Evolutionary conservation across 2,797 vertebrate species (phyloP), one percentile per base, ranked within the genome.

Genomic region (Smutsia temminckii): DNA sequence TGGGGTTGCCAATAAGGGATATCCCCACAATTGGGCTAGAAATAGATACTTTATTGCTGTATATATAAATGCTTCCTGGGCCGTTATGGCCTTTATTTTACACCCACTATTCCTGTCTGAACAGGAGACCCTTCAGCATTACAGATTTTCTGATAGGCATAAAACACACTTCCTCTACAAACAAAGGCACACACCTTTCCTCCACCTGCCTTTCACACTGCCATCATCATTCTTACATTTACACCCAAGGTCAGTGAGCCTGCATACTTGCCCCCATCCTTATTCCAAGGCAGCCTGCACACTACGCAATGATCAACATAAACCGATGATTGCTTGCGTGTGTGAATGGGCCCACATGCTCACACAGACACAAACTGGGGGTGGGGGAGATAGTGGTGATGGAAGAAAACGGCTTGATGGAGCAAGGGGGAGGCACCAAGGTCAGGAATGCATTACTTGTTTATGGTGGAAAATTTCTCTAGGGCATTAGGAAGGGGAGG

Each of bases 391-490:
- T 6, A 20, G 20, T 27, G 34, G 63, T 46, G 59, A 57, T 61
- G 81, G 81, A 94, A 95, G 95, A 85, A 94, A 81, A 88, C 79
- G 34, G 49, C 21, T 46, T 23, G 69, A 68, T 75, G 55, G 74
- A 75, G n/a, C n/a, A 29, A 40, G 25, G 55, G 51, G 61, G 71
- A 69, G 72, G 55, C 53, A 53, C 37, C 6, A 46, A 40, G 42
- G 42, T 88, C 80, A 87, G 68, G 93, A 93, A 95, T 81, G 42
- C 85, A 85, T 59, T 42, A 86, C 80, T 96, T 97, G 96, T 96
- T 96, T 95, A 95, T 90, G 74, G 88, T 92, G 97, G 97, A 96
- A 97, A 97, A 88, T 97, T 96, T 95, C 96, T 85, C 69, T 75
- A 86, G 96, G 97, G 92, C 77, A 79, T 89, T 83, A 74, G 85